Conservation (phyloP, 37 sponge, comb jelly and placozoan genomes). For the Oopsacas minuta region DNA sequence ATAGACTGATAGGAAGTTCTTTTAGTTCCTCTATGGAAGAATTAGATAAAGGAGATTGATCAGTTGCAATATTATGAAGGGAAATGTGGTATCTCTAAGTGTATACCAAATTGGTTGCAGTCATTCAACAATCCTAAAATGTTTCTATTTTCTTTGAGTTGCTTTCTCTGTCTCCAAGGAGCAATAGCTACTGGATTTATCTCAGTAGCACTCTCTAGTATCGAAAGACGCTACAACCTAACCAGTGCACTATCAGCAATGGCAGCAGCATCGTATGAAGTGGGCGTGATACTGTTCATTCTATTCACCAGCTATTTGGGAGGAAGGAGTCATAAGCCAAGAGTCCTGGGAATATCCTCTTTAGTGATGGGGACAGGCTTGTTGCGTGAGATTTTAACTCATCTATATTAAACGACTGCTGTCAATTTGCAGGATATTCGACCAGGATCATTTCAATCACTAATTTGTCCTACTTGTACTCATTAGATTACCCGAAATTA, state of each 20-base stretch:
- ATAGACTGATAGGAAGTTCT: too few species aligned
- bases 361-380: slow-evolving; percentile 41
- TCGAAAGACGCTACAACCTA: slow-evolving; percentile 52
- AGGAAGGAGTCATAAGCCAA: too few species aligned
- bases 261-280: slow-evolving; percentile 46
- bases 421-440: too few species aligned
- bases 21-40: too few species aligned
- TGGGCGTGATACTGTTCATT: slow-evolving; percentile 29
- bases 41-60: background rate
- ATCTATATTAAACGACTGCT: too few species aligned
- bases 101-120: background rate
- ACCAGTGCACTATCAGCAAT: slow-evolving; percentile 36
- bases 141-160: background rate
- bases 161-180: background rate
- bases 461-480: too few species aligned
- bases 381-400: too few species aligned
- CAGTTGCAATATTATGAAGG: background rate
- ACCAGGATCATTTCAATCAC: too few species aligned
- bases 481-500: too few species aligned
- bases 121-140: background rate
- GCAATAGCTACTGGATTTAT: slow-evolving; percentile 32
- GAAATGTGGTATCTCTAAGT: background rate
- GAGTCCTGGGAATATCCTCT: slow-evolving; percentile 46
- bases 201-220: slow-evolving; percentile 42
- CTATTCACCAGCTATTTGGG: slow-evolving; percentile 64